phyloP scores from a whole-genome alignment of 2,888 invertebrate species.

The Drosophila robusta region DNA sequence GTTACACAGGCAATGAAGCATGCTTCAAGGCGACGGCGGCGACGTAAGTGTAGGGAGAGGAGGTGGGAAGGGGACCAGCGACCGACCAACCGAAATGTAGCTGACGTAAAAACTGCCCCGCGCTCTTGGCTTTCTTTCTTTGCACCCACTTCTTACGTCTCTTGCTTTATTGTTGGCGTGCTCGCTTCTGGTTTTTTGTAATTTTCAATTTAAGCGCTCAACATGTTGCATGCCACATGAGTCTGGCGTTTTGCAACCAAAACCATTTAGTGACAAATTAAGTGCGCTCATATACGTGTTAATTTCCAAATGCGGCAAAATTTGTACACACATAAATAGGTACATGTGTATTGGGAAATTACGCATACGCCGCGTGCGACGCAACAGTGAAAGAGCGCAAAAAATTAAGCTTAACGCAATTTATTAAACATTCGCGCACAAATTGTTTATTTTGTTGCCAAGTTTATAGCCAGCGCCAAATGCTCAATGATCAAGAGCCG shows the following conservation, averaged over 20 bases:
- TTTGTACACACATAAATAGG: not conserved
- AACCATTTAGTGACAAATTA: constrained; percentile 78
- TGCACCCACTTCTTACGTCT: not conserved
- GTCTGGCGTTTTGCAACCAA: constrained; percentile 29
- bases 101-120: constrained; percentile 42
- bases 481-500: constrained; percentile 37
- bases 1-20: constrained; percentile 58
- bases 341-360: constrained; percentile 32
- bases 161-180: constrained; percentile 38
- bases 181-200: constrained; percentile 59
- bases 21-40: constrained; percentile 17
- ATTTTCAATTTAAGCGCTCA: constrained; percentile 76
- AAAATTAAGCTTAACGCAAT: constrained; percentile 66
- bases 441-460: constrained; percentile 76
- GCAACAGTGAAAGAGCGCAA: not conserved
- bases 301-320: constrained; percentile 59
- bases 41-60: not conserved
- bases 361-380: constrained; percentile 55
- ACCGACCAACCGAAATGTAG: constrained; percentile 41
- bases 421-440: constrained; percentile 71
- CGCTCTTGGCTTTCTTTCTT: not conserved
- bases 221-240: constrained; percentile 73
- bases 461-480: constrained; percentile 42
- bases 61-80: not conserved
- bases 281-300: constrained; percentile 72